Percentiles rank a stretch among this genome's conserved stretches.
Evolutionary conservation across 2,113 vertebrate species (phyloP).

Genomic region (Charadrius vociferus): DNA sequence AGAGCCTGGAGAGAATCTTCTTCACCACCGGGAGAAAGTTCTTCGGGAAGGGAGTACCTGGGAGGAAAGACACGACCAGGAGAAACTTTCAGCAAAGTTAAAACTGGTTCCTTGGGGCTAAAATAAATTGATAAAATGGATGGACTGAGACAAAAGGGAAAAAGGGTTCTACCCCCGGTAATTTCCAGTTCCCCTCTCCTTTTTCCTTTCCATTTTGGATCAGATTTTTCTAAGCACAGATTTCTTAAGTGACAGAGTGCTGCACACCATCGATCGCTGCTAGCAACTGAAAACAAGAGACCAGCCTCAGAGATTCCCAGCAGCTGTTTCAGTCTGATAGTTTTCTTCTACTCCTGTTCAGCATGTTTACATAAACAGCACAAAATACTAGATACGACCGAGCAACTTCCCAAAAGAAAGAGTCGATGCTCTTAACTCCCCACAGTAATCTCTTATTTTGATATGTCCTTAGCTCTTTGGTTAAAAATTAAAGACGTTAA

Average conservation of each 20-base stretch:
- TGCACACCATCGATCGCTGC: neutral
- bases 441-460: neutral
- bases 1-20: slow-evolving; percentile 96
- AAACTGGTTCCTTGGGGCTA: neutral
- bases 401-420: neutral
- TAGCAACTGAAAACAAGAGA: neutral
- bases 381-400: neutral
- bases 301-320: neutral
- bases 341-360: neutral
- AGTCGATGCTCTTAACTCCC: neutral
- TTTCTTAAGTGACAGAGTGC: neutral
- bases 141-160: neutral
- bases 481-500: neutral
- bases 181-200: neutral
- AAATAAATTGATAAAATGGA: neutral
- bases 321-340: neutral
- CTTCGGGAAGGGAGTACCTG: slow-evolving; percentile 97
- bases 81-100: neutral
- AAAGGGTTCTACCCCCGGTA: neutral
- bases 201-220: neutral
- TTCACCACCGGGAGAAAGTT: slow-evolving; percentile 94
- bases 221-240: neutral
- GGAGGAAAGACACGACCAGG: neutral
- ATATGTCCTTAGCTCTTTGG: neutral
- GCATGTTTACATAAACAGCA: neutral